Evolutionary conservation across 2,888 invertebrate species (phyloP), one percentile per base, ranked within the genome.

Genomic region (Spilarctia lutea): DNA sequence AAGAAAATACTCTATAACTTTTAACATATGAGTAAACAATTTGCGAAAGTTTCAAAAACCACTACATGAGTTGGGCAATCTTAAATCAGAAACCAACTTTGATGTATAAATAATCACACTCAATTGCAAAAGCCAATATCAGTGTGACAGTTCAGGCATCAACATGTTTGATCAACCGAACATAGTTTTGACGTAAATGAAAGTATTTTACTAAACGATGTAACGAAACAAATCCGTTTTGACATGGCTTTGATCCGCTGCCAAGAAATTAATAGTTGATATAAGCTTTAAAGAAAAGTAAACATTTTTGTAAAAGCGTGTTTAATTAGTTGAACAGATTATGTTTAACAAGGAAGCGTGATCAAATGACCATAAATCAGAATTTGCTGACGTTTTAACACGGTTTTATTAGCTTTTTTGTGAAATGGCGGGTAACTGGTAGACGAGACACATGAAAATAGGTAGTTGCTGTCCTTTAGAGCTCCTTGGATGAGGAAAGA

Each of bases 241-340:
- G 66, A 74, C 39, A 33, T 35, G 52, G 71, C 82, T 84, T 83
- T 83, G 82, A 83, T 82, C 84, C 67, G 60, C 65, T 84, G 82
- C 82, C 82, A 83, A 82, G 63, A 82, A 33, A 30, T 68, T 45
- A 71, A 71, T 65, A 72, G 18, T 35, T 27, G 68, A 68, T 73
- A 69, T 48, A 27, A 27, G 30, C 18, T 68, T 68, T 65, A 69
- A 27, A 65, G 60, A 56, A 56, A 35, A 56, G 33, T 69, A 33
- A 60, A 60, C 63, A 56, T 45, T 27, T 45, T 65, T 63, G 27
- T 27, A 27, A 27, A 63, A 27, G 33, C 35, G 16, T 18, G 20
- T 16, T 65, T 33, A 71, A 48, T 45, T 24, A 60, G 60, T 45
- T 45, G 20, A 33, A 68, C 63, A 68, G 18, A 33, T 68, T 48